These are phyloP conservation scores for Pristionchus arcanus DNA, from an alignment of 2,888 invertebrate genomes.

Conservation along the genomic window DNA sequence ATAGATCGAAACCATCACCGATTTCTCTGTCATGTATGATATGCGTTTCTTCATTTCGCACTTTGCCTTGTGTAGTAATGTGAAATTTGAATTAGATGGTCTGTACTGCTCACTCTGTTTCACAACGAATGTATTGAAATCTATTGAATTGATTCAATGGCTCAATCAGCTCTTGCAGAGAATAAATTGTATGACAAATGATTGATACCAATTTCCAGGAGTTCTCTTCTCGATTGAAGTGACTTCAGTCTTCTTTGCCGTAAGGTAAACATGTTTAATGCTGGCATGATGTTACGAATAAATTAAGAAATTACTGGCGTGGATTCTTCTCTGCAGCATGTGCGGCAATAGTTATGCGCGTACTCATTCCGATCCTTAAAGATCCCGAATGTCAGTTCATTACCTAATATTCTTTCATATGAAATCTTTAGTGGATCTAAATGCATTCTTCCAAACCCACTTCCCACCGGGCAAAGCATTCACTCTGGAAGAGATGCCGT, in stretches of 20 bases:
- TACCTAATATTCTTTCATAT: background rate
- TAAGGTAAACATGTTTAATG: background rate
- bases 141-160: too few relatives aligned
- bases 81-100: too few relatives aligned
- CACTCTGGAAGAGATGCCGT: constrained; percentile 42
- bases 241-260: constrained; percentile 55
- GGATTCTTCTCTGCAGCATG: constrained; percentile 56
- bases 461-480: constrained; percentile 54
- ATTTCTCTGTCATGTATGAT: too few relatives aligned
- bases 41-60: too few relatives aligned
- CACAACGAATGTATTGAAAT: too few relatives aligned
- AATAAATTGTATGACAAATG: background rate
- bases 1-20: too few relatives aligned
- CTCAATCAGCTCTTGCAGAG: too few relatives aligned
- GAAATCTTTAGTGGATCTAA: constrained; percentile 40
- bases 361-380: constrained; percentile 43
- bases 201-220: constrained; percentile 6
- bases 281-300: background rate
- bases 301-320: constrained; percentile 53
- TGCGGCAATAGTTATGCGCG: constrained; percentile 37
- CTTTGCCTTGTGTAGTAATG: too few relatives aligned
- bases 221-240: constrained; percentile 56
- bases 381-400: constrained; percentile 52
- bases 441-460: constrained; percentile 55
- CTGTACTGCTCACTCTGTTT: too few relatives aligned